phyloP scores from a whole-genome alignment of 2,113 vertebrate genomes.

The Jaculus jaculus region DNA sequence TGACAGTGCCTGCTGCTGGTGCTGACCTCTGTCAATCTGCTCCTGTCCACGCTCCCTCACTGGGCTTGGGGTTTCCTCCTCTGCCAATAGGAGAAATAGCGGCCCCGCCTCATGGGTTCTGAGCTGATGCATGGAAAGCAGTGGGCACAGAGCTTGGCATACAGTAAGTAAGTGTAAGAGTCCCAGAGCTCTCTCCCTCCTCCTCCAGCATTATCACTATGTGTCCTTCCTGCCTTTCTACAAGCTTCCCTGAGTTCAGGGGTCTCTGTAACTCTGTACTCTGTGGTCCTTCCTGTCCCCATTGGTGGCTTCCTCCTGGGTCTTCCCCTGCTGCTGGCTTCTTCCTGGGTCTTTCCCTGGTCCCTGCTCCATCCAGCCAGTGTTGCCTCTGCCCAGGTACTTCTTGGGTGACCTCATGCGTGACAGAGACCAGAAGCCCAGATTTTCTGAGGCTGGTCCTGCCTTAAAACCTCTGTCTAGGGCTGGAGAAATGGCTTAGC shows the following conservation, averaged over 20 bases:
- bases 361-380: not conserved
- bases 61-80: not conserved
- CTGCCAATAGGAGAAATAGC: not conserved
- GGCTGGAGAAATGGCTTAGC: too few relatives aligned
- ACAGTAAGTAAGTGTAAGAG: not conserved
- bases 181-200: not conserved
- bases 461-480: constrained; percentile 23
- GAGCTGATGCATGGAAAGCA: not conserved
- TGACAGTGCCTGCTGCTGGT: not conserved
- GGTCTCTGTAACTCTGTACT: not conserved
- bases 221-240: not conserved
- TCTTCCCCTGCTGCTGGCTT: not conserved
- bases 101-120: not conserved
- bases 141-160: not conserved
- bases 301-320: not conserved
- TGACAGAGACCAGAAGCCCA: constrained; percentile 27
- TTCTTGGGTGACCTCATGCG: constrained; percentile 45
- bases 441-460: constrained; percentile 44
- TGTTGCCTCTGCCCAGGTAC: not conserved
- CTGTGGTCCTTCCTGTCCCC: not conserved
- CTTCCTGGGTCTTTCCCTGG: not conserved
- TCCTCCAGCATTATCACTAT: not conserved
- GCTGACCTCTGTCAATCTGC: not conserved
- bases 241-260: not conserved
- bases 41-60: not conserved